Percentiles rank a stretch among this genome's conserved stretches.
Conservation (phyloP, 2,888 invertebrate genomes). For the Athrips mouffetella region DNA sequence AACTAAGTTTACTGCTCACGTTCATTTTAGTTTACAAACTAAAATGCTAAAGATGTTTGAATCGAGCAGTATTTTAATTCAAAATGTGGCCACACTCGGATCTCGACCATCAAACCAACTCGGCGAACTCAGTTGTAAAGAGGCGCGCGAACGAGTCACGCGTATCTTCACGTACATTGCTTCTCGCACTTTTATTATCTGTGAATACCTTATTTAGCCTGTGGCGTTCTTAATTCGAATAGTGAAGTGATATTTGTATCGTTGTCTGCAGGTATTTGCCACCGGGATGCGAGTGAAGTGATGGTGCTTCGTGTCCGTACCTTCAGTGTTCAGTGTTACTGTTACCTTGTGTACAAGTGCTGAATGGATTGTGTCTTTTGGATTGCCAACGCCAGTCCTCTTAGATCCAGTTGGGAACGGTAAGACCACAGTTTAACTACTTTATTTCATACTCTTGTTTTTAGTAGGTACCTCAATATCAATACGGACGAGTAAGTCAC, state of each 20-base stretch:
- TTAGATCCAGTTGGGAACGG: conserved; percentile 73
- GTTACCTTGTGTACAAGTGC: conserved; percentile 70
- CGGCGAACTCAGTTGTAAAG: conserved; percentile 57
- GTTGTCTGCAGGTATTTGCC: conserved; percentile 63
- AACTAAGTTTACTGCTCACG: conserved; percentile 2
- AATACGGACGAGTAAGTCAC: too few relatives aligned
- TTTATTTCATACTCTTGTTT: too few relatives aligned
- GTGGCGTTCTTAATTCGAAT: not conserved
- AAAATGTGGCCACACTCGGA: conserved; percentile 13
- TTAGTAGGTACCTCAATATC: too few relatives aligned
- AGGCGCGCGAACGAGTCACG: conserved; percentile 46
- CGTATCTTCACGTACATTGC: conserved; percentile 27
- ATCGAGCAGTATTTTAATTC: conserved; percentile 9
- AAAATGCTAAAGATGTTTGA: conserved; percentile 7
- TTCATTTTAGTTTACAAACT: not conserved
- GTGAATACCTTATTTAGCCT: not conserved
- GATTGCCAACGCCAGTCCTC: conserved; percentile 73
- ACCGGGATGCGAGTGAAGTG: conserved; percentile 70
- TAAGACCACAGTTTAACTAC: conserved; percentile 44
- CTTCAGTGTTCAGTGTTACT: conserved; percentile 69
- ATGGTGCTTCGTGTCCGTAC: conserved; percentile 68
- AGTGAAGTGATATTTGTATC: conserved; percentile 47
- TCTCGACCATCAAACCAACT: conserved; percentile 17
- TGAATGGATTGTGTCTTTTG: conserved; percentile 74
- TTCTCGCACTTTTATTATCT: not conserved